Evolutionary conservation across 64 coral and sea anemone genomes (phyloP).

Genomic region (Exaiptasia diaphana): DNA sequence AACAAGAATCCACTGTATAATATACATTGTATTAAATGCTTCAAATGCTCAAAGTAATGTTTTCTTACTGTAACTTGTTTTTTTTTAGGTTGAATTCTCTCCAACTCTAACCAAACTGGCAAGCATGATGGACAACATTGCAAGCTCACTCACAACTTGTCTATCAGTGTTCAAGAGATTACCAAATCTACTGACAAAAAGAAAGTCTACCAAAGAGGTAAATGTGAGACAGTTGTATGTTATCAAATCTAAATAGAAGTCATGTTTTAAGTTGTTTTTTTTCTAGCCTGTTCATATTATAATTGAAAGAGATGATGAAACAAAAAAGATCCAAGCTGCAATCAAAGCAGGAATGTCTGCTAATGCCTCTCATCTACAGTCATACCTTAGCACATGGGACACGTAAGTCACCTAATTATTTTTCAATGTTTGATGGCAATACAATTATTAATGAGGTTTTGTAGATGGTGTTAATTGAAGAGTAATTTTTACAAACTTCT

Average conservation of each 20-base stretch:
- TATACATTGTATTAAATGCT: too few species aligned
- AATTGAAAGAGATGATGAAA: constrained; percentile 92
- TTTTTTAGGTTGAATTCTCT: constrained; percentile 83
- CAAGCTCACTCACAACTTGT: constrained; percentile 75
- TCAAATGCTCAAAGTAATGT: too few species aligned
- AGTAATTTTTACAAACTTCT: not conserved
- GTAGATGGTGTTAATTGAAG: not conserved
- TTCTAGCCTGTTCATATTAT: constrained; percentile 70
- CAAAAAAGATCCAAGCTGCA: constrained; percentile 83
- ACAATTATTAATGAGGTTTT: too few species aligned
- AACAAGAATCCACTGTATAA: too few species aligned
- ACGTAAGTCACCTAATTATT: constrained; percentile 52
- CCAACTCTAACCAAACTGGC: constrained; percentile 95
- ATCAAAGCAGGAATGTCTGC: constrained; percentile 93
- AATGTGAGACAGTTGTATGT: not conserved
- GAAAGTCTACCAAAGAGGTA: constrained; percentile 83
- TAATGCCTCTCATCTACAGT: constrained; percentile 87
- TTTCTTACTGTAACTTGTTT: too few species aligned
- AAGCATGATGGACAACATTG: constrained; percentile 96
- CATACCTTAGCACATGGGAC: constrained; percentile 96
- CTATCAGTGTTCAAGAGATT: constrained; percentile 83
- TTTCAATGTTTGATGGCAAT: not conserved
- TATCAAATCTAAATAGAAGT: too few species aligned
- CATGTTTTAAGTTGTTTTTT: not conserved
- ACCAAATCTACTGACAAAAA: constrained; percentile 79